These are phyloP conservation scores for Phlogophora meticulosa DNA, from an alignment of 2,888 invertebrate species.

Conservation along the genomic window DNA sequence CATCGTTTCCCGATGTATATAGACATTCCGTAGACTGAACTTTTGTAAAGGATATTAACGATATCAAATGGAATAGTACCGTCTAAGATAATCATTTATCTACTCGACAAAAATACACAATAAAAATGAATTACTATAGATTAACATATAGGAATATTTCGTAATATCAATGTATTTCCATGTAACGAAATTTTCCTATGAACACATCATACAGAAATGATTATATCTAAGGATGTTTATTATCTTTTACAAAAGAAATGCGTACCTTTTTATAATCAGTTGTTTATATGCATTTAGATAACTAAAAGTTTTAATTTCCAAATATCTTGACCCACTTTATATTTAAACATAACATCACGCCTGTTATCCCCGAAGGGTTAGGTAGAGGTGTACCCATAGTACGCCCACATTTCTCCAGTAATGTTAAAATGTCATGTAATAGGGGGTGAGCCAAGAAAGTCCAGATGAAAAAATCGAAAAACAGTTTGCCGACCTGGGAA, in stretches of 20 bases:
- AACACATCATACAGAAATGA: not conserved
- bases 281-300: not conserved
- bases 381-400: too few species aligned
- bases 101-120: not conserved
- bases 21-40: slow-evolving; percentile 37
- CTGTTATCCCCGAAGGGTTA: too few species aligned
- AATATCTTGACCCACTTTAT: too few species aligned
- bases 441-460: not conserved
- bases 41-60: slow-evolving; percentile 42
- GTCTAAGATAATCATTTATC: slow-evolving; percentile 27
- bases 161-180: not conserved
- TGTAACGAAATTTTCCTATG: slow-evolving; percentile 1
- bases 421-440: too few species aligned
- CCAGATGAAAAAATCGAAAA: too few species aligned
- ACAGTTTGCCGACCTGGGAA: too few species aligned
- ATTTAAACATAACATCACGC: too few species aligned
- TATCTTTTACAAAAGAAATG: not conserved
- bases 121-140: slow-evolving; percentile 10
- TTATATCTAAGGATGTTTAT: not conserved
- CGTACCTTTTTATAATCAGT: not conserved
- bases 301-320: not conserved
- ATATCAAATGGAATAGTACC: slow-evolving; percentile 36
- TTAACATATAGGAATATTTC: slow-evolving; percentile 10
- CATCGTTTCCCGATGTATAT: slow-evolving; percentile 39
- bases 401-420: too few species aligned